phyloP scores from a whole-genome alignment of 2,113 vertebrate genomes.

The Turdus rufiventris region DNA sequence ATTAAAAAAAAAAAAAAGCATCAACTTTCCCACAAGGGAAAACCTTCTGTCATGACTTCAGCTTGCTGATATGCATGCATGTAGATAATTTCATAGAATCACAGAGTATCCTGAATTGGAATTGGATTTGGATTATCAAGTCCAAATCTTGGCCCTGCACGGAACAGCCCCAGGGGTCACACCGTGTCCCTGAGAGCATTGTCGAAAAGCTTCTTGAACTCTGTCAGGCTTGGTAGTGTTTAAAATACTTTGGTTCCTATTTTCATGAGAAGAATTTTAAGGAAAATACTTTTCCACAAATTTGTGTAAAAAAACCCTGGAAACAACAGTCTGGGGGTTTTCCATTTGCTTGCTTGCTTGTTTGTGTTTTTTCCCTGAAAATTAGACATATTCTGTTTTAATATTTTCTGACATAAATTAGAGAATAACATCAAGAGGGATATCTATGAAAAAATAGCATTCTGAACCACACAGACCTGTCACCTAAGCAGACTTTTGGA shows the following conservation, averaged over 20 bases:
- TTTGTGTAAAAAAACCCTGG: background rate
- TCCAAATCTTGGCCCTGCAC: background rate
- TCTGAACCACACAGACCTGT: background rate
- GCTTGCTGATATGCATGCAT: background rate
- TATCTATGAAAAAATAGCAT: background rate
- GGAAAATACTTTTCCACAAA: background rate
- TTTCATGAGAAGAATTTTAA: background rate
- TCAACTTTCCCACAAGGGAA: background rate
- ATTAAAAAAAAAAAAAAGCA: background rate
- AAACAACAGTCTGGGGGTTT: background rate
- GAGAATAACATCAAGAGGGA: background rate
- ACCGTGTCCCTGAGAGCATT: background rate
- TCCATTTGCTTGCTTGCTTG: background rate
- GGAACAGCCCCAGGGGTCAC: background rate
- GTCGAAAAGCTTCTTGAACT: background rate
- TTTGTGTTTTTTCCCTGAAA: background rate
- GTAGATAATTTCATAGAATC: background rate
- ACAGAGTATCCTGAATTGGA: background rate
- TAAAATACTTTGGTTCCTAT: background rate
- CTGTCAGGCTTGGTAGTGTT: background rate
- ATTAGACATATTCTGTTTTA: background rate
- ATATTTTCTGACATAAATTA: background rate
- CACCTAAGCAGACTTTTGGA: background rate
- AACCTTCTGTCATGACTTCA: background rate
- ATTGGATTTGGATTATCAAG: background rate